phyloP scores from a whole-genome alignment of 2,797 vertebrate genomes.

The Pygocentrus nattereri region DNA sequence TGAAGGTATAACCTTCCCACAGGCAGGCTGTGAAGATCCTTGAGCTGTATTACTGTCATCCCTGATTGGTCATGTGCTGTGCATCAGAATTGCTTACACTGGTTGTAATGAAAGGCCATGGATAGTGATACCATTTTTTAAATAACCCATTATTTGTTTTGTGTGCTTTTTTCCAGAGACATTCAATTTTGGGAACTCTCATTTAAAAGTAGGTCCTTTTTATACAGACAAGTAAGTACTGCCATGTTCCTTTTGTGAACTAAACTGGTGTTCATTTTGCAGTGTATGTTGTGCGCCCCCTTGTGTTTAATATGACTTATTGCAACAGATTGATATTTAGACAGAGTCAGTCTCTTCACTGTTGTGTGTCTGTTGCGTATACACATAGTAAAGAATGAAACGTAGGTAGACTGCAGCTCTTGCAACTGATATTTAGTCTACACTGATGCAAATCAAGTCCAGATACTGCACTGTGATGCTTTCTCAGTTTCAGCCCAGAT shows the following conservation, averaged over 20 bases:
- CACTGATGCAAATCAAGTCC: not conserved
- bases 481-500: not conserved
- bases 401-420: too few relatives aligned
- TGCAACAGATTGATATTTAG: slow-evolving; percentile 2
- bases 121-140: too few relatives aligned
- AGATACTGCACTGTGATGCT: too few relatives aligned
- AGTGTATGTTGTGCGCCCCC: slow-evolving; percentile 57
- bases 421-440: not conserved
- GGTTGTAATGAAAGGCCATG: not conserved
- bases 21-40: not conserved
- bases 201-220: slow-evolving; percentile 87
- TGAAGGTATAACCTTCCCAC: not conserved
- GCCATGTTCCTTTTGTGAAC: not conserved
- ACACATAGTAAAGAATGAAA: not conserved
- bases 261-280: slow-evolving; percentile 12
- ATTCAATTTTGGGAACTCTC: slow-evolving; percentile 87
- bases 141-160: not conserved
- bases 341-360: not conserved
- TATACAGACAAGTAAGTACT: slow-evolving; percentile 88
- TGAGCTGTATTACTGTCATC: not conserved
- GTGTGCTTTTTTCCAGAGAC: slow-evolving; percentile 69
- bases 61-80: not conserved
- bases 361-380: not conserved
- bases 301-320: slow-evolving; percentile 59
- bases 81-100: not conserved